phyloP scores from a whole-genome alignment of 1,140 invertebrate genomes.

The Helicorthomorpha holstii region DNA sequence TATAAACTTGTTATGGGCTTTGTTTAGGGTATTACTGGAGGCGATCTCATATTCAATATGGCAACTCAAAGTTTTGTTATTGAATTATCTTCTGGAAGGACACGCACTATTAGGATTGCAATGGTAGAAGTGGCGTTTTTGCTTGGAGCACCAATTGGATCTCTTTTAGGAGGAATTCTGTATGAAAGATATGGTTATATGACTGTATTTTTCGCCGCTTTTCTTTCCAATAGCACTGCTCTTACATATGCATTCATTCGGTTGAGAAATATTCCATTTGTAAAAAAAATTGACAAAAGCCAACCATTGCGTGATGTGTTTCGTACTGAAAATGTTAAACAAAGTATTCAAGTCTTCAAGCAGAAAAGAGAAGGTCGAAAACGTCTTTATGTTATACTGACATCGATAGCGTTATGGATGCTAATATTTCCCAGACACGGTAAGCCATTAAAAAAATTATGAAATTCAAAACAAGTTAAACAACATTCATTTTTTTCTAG shows the following conservation, averaged over 20 bases:
- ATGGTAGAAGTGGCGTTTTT: background rate
- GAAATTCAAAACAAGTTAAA: too few relatives aligned
- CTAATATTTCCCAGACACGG: background rate
- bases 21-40: background rate
- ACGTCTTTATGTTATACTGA: background rate
- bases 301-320: background rate
- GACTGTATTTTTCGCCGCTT: background rate
- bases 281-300: background rate
- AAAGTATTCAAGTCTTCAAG: background rate
- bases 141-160: background rate
- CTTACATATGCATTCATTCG: background rate
- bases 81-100: background rate
- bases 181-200: background rate
- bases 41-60: background rate
- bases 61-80: background rate
- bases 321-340: background rate
- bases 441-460: too few relatives aligned
- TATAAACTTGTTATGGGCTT: too few relatives aligned
- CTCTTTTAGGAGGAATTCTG: background rate
- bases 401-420: background rate
- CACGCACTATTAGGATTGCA: background rate
- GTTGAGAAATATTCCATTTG: background rate
- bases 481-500: too few relatives aligned
- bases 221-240: background rate
- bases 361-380: background rate